Evolutionary conservation across 2,797 vertebrate genomes (phyloP).

Genomic region (Pseudomugil tenellus): DNA sequence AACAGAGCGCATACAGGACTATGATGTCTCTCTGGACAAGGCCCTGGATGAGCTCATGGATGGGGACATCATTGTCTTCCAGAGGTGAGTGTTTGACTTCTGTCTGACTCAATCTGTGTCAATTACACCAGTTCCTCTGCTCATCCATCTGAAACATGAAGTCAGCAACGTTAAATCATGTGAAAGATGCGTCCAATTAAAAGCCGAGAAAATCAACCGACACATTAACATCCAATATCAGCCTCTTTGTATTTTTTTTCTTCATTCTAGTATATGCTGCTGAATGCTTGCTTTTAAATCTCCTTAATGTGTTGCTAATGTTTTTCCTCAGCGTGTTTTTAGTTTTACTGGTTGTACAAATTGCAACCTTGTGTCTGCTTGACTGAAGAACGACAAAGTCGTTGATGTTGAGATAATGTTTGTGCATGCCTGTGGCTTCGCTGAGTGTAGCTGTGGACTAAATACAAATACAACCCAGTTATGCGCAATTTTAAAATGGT

Average conservation of each 20-base stretch:
- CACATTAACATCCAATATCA: background rate
- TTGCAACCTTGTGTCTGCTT: background rate
- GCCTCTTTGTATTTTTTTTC: background rate
- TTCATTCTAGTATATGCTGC: background rate
- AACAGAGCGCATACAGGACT: constrained; percentile 99
- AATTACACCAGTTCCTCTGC: too few relatives aligned
- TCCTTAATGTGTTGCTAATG: background rate
- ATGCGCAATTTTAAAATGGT: background rate
- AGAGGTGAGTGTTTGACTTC: constrained; percentile 86
- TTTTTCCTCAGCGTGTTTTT: background rate
- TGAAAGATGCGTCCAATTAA: too few relatives aligned
- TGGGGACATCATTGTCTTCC: constrained; percentile 99
- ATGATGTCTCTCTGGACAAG: constrained; percentile 99
- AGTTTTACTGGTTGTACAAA: background rate
- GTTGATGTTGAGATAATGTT: background rate
- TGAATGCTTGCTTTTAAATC: background rate
- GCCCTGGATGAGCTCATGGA: constrained; percentile 99
- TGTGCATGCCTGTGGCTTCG: background rate
- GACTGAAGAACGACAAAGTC: background rate
- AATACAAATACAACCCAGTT: background rate
- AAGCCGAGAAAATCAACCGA: too few relatives aligned
- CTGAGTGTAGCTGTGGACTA: background rate
- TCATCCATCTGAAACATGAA: too few relatives aligned
- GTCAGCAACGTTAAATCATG: too few relatives aligned
- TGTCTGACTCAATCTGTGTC: too few relatives aligned